Evolutionary conservation across 2,113 vertebrate genomes (phyloP).

Genomic region (Athene noctua): DNA sequence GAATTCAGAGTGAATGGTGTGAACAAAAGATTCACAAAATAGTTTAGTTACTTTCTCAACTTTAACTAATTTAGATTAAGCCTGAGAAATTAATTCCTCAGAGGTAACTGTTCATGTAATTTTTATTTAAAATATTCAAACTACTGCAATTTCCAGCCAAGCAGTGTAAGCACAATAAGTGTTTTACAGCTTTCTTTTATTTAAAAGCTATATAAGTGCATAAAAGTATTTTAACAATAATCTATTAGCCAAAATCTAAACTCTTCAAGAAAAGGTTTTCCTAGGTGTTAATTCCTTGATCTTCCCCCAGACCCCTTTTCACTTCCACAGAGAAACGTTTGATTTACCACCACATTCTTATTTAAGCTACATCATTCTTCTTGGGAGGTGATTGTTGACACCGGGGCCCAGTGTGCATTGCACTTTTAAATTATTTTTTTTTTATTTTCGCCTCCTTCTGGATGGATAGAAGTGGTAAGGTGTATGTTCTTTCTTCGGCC

Average conservation of each 20-base stretch:
- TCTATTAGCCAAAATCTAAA: background rate
- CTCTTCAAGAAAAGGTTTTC: background rate
- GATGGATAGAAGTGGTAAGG: rapidly evolving
- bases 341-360: background rate
- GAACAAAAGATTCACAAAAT: background rate
- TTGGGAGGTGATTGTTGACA: background rate
- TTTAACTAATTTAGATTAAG: background rate
- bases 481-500: rapidly evolving
- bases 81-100: background rate
- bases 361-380: background rate
- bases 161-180: background rate
- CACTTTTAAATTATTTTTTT: too few species aligned
- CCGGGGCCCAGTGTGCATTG: background rate
- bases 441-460: rapidly evolving
- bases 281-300: background rate
- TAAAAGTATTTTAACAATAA: background rate
- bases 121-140: background rate
- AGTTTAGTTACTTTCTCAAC: background rate
- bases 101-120: background rate
- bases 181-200: background rate
- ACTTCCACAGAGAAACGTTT: background rate
- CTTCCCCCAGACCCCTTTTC: background rate
- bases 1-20: background rate
- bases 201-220: background rate
- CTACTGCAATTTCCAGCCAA: background rate